These are phyloP conservation scores for Ptychochromis oligacanthus DNA, from an alignment of 2,113 vertebrate genomes.

Conservation along the genomic window DNA sequence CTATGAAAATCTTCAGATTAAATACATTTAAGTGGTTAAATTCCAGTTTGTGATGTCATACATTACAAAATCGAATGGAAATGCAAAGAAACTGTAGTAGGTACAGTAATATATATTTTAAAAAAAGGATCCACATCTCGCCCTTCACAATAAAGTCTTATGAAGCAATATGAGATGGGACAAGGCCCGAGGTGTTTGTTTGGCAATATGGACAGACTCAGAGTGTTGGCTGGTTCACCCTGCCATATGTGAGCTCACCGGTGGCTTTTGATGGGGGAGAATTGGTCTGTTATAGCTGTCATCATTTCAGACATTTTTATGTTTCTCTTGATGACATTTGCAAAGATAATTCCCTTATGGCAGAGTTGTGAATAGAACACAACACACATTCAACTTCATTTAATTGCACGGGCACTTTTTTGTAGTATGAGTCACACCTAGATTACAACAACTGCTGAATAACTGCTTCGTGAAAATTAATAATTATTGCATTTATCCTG, in stretches of 20 bases:
- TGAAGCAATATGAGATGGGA: conserved; percentile 75
- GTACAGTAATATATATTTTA: conserved; percentile 42
- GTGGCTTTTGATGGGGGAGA: conserved; percentile 77
- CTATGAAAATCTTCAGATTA: neutral
- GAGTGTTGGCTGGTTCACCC: conserved; percentile 67
- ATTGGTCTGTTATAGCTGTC: conserved; percentile 77
- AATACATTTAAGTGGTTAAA: neutral
- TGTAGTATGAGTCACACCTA: neutral
- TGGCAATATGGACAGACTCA: conserved; percentile 77
- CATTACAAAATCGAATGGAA: neutral
- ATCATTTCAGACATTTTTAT: conserved; percentile 69
- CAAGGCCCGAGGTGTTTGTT: conserved; percentile 79
- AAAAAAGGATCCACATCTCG: conserved; percentile 12
- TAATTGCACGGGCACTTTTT: neutral
- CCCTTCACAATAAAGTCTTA: conserved; percentile 68
- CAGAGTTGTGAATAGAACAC: neutral
- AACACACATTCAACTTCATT: neutral
- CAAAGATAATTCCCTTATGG: neutral
- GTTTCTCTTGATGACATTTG: conserved; percentile 56
- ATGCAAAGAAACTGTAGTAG: conserved; percentile 19
- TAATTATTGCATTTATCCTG: conserved; percentile 14
- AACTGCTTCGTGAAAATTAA: conserved; percentile 7
- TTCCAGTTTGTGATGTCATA: neutral
- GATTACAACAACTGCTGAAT: neutral
- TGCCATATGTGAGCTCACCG: conserved; percentile 76